Base-by-base conservation (phyloP, 2,888 invertebrate genomes). In the Drosophila paramelanica region DNA sequence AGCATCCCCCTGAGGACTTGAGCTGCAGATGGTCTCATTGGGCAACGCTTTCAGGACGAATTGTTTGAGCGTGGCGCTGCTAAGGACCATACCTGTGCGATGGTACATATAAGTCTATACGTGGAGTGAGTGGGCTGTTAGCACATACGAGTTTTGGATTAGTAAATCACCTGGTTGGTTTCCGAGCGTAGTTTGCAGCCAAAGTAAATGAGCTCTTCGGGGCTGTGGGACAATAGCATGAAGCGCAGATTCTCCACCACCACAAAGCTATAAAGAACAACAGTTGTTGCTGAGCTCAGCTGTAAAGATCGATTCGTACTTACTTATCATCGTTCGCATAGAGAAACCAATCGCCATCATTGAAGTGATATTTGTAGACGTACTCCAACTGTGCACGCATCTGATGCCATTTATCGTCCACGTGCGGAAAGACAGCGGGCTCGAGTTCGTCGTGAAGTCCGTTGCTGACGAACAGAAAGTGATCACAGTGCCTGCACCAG, bases 281-380 rank as follows among this genome's bases (percentile, higher is more conserved):
- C 0, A 3, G 17, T 27, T 31, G 43, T 3, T 49, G 1, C 1
- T 2, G 13, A 6, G 17, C 11, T 20, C n/a, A 11, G 17, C 7
- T 5, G 1, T 5, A 2, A 1, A 31, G 11, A 1, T 13, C 10
- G 0, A 0, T 3, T 23, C 74, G 25, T 60, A 98, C 99, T 98
- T 60, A 98, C 99, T 98, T 98, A 91, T 99, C 98, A 92, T 99
- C 99, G 89, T 98, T 98, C 23, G 98, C 98, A 92, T 98, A 98
- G 90, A 99, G 93, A 92, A 99, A 98, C 98, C 98, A 99, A 92
- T 98, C 98, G 1, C 96, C 97, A 53, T 98, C 94, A 76, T 97
- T 94, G 46, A 95, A 93, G 91, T 98, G 95, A 90, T 98, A 93
- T 77, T 96, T 94, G 90, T 97, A 96, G 17, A 97, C 95, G 90